These are phyloP conservation scores for Corynorhinus townsendii DNA, from an alignment of 2,113 vertebrate genomes.

Conservation along the genomic window DNA sequence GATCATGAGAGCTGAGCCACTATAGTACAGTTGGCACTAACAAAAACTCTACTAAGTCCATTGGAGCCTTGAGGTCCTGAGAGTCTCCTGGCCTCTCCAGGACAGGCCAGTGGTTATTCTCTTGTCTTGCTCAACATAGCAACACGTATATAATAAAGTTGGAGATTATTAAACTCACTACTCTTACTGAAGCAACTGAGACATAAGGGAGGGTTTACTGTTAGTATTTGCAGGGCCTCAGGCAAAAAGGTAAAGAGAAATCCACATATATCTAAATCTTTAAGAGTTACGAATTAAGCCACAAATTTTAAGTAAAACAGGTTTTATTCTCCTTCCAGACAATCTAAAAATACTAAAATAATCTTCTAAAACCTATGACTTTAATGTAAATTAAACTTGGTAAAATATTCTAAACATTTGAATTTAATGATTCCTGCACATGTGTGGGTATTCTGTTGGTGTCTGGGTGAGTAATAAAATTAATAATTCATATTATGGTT, in stretches of 20 bases:
- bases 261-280: neutral
- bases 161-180: neutral
- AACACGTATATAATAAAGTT: fast-evolving
- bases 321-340: neutral
- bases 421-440: neutral
- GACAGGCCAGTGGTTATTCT: neutral
- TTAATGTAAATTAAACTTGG: neutral
- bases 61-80: neutral
- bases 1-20: neutral
- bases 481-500: neutral
- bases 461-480: neutral
- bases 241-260: neutral
- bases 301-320: neutral
- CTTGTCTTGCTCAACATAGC: neutral
- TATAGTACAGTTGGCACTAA: neutral
- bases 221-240: neutral
- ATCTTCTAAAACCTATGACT: neutral
- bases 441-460: neutral
- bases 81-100: neutral
- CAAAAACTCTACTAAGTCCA: neutral
- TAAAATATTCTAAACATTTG: neutral
- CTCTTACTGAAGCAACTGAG: neutral
- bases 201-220: neutral
- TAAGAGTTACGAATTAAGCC: neutral
- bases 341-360: neutral